Base-by-base conservation (phyloP, 2,888 invertebrate genomes). In the Bibio marci region DNA sequence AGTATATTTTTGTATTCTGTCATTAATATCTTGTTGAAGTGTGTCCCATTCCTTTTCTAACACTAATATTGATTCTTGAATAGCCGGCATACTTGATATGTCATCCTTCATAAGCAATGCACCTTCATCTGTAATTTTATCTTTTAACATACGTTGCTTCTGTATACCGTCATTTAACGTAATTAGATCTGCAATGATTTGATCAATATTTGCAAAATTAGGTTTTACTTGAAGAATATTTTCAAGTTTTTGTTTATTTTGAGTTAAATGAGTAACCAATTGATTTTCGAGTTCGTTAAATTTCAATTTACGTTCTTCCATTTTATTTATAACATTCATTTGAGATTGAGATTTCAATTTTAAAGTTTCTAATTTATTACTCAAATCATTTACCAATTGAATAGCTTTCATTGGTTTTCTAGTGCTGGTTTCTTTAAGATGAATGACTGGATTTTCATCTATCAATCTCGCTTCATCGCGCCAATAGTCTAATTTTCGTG, bases 1-100 rank as follows among this genome's bases (percentile, higher is more conserved):
- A 8, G 75, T 70, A 46, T 81, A 78, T 50, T 77, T 80, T 47
- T 78, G 71, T 50, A 78, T 77, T 40, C 80, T 76, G 42, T 82
- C 80, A 39, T 71, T 70, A 17, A 87, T 71, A 38, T 74, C 67
- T 46, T 82, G 78, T 38, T 77, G 76, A 2, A 82, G 65, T 57
- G 78, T 77, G 53, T 86, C 86, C 74, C 82, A 88, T 46, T 76
- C 77, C 40, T 76, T 72, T 51, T 88, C 87, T 31, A 83, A 71
- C 1, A 79, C 71, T 1, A 83, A 68, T 1, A 90, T 59, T 35
- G 77, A 75, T 48, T 80, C 80, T 58, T 90, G 88, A 43, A 88
- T 77, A 1, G 74, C 71, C 0, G 80, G 76, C 59, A 81, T 76
- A 47, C 81, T 81, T 38, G 76, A 71, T 51, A 82, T 76, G 60